These are phyloP conservation scores for Drosophila lowei DNA, from an alignment of 1,140 invertebrate genomes.

Conservation along the genomic window DNA sequence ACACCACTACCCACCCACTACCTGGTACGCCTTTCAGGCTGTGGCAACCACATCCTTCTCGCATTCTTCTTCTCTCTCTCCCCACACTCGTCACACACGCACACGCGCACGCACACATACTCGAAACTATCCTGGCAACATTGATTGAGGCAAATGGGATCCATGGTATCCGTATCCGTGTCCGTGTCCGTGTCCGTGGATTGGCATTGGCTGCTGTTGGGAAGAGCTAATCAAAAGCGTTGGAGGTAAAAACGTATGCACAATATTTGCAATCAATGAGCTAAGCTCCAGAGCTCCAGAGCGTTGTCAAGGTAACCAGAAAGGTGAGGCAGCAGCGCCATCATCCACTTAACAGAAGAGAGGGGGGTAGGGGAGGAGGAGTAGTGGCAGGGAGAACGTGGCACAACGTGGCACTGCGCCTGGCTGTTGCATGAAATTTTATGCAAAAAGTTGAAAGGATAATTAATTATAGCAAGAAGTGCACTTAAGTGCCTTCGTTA, in stretches of 20 bases:
- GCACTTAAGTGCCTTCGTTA: conserved; percentile 81
- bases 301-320: conserved; percentile 45
- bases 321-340: background rate
- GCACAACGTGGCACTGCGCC: conserved; percentile 31
- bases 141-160: conserved; percentile 26
- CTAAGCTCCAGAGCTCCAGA: conserved; percentile 22
- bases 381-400: conserved; percentile 34
- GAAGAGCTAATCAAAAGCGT: conserved; percentile 49
- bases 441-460: conserved; percentile 82
- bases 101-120: background rate
- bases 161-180: too few relatives aligned
- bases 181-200: conserved; percentile 1
- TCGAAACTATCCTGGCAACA: conserved; percentile 8
- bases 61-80: background rate
- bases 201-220: conserved; percentile 5
- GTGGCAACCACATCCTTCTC: background rate
- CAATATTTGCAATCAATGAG: conserved; percentile 58
- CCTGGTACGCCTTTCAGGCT: background rate
- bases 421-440: conserved; percentile 78
- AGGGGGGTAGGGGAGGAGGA: background rate
- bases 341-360: too few relatives aligned
- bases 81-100: background rate
- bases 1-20: background rate
- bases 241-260: conserved; percentile 55
- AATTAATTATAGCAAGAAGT: conserved; percentile 82